Evolutionary conservation across 2,113 vertebrate genomes (phyloP).

Genomic region (Sapayoa aenigma): DNA sequence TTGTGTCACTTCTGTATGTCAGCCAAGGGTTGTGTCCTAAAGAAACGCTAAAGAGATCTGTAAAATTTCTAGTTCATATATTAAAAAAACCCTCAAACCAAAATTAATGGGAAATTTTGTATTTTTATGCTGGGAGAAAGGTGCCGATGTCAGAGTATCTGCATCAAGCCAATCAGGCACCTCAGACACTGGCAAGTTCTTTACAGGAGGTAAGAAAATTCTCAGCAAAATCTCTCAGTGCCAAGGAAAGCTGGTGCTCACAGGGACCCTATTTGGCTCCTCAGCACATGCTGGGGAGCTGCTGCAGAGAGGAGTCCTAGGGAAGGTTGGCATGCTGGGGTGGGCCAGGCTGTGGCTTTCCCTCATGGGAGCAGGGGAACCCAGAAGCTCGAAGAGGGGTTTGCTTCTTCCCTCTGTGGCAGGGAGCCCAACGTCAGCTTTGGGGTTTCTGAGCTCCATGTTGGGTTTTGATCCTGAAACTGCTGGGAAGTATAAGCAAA

Average conservation of each 20-base stretch:
- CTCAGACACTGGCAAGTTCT: background rate
- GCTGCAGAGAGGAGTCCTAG: background rate
- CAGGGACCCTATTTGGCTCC: background rate
- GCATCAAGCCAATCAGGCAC: background rate
- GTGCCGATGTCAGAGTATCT: background rate
- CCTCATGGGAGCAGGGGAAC: background rate
- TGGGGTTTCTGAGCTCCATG: background rate
- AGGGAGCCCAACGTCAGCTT: background rate
- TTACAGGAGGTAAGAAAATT: background rate
- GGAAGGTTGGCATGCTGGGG: background rate
- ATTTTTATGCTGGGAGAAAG: background rate
- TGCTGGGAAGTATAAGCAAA: background rate
- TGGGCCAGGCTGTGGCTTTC: background rate
- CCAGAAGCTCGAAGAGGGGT: accelerated
- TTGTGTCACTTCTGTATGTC: background rate
- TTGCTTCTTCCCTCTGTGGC: background rate
- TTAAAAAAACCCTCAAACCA: background rate
- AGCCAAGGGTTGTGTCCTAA: background rate
- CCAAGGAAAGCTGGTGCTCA: background rate
- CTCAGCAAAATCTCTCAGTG: background rate
- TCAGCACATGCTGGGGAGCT: background rate
- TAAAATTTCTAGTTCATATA: background rate
- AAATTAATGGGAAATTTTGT: background rate
- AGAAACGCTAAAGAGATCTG: background rate
- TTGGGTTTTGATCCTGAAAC: background rate